These are phyloP conservation scores for Zalophus californianus DNA, from an alignment of 2,797 vertebrate genomes.

Conservation along the genomic window DNA sequence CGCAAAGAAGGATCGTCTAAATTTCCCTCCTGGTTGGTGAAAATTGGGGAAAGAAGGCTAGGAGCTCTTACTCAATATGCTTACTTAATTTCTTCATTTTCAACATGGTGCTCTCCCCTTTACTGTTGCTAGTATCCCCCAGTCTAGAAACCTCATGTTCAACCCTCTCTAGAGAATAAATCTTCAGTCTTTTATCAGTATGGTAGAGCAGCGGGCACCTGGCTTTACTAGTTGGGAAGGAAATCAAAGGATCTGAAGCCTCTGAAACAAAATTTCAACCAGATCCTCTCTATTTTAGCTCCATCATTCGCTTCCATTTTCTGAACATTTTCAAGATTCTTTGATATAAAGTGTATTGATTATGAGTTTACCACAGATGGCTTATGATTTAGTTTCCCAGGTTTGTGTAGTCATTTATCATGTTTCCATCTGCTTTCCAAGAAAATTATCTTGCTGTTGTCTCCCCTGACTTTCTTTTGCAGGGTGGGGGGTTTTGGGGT, in stretches of 20 bases:
- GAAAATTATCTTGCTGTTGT: conserved; percentile 35
- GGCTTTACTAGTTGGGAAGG: neutral
- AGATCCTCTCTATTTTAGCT: neutral
- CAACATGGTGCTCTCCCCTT: neutral
- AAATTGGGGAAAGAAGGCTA: neutral
- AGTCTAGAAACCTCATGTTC: conserved; percentile 5
- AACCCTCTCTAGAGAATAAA: neutral
- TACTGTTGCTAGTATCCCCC: neutral
- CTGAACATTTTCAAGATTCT: neutral
- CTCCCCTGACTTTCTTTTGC: neutral
- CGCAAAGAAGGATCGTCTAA: neutral
- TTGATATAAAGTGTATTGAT: neutral
- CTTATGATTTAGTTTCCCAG: neutral
- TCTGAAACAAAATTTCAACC: conserved; percentile 37
- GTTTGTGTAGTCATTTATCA: neutral
- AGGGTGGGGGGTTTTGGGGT: too few species aligned
- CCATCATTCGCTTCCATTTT: neutral
- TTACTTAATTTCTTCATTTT: conserved; percentile 23
- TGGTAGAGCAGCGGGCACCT: neutral
- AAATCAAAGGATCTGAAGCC: conserved; percentile 27
- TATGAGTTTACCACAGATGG: neutral
- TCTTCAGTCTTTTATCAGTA: neutral
- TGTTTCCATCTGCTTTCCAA: neutral
- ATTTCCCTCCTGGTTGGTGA: neutral
- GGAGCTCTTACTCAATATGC: neutral